phyloP scores from a whole-genome alignment of 92 coral and sea anemone genomes.

The Zoanthus sociatus region DNA sequence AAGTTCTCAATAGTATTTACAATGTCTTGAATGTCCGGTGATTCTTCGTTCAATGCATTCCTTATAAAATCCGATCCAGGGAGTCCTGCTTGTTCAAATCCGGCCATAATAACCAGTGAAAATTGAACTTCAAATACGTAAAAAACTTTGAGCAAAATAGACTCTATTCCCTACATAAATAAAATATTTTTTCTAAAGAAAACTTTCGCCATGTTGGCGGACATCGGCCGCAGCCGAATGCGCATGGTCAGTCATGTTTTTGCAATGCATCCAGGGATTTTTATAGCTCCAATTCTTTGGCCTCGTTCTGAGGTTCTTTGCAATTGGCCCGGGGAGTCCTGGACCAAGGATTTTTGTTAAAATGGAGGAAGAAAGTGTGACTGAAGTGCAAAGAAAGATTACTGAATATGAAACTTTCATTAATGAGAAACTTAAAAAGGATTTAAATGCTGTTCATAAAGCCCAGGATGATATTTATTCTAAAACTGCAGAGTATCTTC shows the following conservation, averaged over 20 bases:
- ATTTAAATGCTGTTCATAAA: conserved; percentile 78
- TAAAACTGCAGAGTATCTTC: conserved; percentile 81
- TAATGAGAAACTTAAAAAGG: conserved; percentile 82
- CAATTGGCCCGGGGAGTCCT: conserved; percentile 6
- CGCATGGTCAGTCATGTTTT: conserved; percentile 83
- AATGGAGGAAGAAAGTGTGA: conserved; percentile 80
- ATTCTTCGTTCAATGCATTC: conserved; percentile 68
- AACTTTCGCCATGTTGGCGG: conserved; percentile 98
- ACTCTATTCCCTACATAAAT: neutral
- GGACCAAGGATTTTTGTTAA: conserved; percentile 38
- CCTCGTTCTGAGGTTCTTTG: conserved; percentile 31
- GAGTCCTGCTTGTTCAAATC: conserved; percentile 98
- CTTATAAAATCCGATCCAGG: conserved; percentile 92
- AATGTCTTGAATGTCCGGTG: conserved; percentile 68
- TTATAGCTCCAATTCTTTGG: conserved; percentile 71
- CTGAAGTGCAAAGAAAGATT: conserved; percentile 73
- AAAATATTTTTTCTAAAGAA: conserved; percentile 41
- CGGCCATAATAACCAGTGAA: conserved; percentile 77
- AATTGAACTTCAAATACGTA: conserved; percentile 45
- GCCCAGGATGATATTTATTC: conserved; percentile 80
- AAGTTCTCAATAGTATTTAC: conserved; percentile 85
- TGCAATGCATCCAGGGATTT: conserved; percentile 90
- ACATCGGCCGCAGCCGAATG: conserved; percentile 99
- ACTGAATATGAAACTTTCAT: conserved; percentile 88
- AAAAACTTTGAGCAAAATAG: neutral